phyloP scores from a whole-genome alignment of 1,140 invertebrate genomes.

The Teleogryllus occipitalis region DNA sequence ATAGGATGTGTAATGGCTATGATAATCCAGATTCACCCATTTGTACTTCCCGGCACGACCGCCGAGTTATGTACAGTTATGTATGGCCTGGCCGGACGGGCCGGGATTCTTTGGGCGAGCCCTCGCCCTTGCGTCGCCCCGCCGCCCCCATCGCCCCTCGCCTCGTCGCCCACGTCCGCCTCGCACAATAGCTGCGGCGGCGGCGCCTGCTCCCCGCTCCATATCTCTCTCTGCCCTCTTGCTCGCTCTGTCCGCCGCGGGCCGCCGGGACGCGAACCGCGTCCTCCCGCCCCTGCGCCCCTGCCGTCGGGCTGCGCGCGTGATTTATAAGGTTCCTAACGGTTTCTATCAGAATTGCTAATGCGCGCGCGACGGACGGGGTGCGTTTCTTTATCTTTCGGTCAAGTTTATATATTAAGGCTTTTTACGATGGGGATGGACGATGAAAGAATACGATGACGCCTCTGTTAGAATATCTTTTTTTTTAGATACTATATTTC shows the following conservation, averaged over 20 bases:
- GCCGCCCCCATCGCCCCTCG: too few relatives aligned
- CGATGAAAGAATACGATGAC: too few relatives aligned
- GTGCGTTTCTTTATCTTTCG: background rate
- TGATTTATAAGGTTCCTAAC: background rate
- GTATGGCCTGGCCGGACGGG: background rate
- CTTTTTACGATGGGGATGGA: too few relatives aligned
- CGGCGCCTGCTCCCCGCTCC: background rate
- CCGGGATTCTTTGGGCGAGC: background rate
- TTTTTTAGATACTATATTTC: too few relatives aligned
- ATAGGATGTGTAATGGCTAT: constrained; percentile 11
- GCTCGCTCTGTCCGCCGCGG: background rate
- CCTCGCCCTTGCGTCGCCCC: background rate
- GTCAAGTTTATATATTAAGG: too few relatives aligned
- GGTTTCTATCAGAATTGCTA: background rate
- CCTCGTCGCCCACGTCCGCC: too few relatives aligned
- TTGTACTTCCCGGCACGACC: background rate
- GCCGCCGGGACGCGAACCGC: background rate
- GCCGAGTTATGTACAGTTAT: background rate
- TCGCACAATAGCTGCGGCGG: background rate
- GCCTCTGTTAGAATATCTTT: too few relatives aligned
- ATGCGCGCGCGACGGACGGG: background rate
- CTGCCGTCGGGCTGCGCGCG: too few relatives aligned
- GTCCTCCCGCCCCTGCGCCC: too few relatives aligned
- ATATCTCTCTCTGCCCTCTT: background rate
- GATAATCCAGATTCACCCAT: background rate